Base-by-base conservation (phyloP, 2,113 vertebrate genomes). In the Neodontobutis hainanensis region DNA sequence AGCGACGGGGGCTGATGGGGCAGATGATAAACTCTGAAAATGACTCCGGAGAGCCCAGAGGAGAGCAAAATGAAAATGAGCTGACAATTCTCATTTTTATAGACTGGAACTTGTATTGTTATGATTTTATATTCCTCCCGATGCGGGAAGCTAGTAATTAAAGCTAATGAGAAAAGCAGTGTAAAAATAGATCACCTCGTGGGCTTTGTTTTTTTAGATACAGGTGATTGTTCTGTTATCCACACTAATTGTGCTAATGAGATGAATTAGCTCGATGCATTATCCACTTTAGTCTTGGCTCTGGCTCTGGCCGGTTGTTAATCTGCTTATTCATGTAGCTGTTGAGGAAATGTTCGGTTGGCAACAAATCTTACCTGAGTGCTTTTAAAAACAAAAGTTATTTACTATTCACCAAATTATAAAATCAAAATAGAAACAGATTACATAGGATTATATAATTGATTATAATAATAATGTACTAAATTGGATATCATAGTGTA, bases 21-120 rank as follows among this genome's bases (percentile, higher is more conserved):
- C 66, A 44, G 79, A 64, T 65, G 77, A 89, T 89, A 85, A 80
- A 78, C 62, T 58, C 40, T 58, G 77, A 49, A 76, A 89, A 70
- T 47, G 76, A 81, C 68, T 79, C 65, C 47, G 8, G 56, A 48
- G 61, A 48, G 61, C 79, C 73, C 72, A 59, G 71, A 80, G 83
- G 84, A 85, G 59, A 61, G 74, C 44, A 68, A 76, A 78, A 82
- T 87, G 76, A 78, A 73, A 87, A 84, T 79, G 67, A 84, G 84
- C 82, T 83, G 82, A 85, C 84, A 78, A 75, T 78, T 53, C 70
- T 77, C 64, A 78, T 83, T 85, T 78, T 79, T 53, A 5, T 42
- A 8, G 9, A 52, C 52, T 61, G 56, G 73, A 71, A 81, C 83
- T 88, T 78, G 83, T 73, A 87, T 86, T 72, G 79, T 78, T 73